Percentiles rank a stretch among this genome's conserved stretches.
These are phyloP conservation scores for Luperina nickerlii DNA, from an alignment of 2,888 invertebrate species.

Conservation along the genomic window DNA sequence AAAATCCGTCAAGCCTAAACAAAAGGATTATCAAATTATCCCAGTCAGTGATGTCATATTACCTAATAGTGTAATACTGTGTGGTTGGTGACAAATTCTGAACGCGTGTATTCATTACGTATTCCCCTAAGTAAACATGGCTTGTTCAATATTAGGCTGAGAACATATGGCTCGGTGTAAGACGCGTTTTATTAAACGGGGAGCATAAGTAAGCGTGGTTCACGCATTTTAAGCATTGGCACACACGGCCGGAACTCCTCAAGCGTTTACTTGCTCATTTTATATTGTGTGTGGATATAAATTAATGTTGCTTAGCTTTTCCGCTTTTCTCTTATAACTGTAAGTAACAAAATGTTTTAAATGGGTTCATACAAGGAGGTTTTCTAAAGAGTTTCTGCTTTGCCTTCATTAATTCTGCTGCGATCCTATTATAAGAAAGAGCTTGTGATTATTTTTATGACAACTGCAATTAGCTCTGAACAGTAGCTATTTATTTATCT, in stretches of 20 bases:
- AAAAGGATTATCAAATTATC: constrained; percentile 36
- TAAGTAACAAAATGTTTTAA: constrained; percentile 21
- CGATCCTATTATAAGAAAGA: not conserved
- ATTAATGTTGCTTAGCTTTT: constrained; percentile 61
- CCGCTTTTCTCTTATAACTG: constrained; percentile 29
- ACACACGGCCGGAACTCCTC: constrained; percentile 58
- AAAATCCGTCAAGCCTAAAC: constrained; percentile 27
- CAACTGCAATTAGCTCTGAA: not conserved
- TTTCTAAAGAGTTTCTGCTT: not conserved
- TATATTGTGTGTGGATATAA: constrained; percentile 60
- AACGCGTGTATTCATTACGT: constrained; percentile 75
- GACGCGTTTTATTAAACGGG: constrained; percentile 79
- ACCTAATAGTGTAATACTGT: constrained; percentile 47
- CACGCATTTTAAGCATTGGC: constrained; percentile 67
- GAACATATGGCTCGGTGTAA: constrained; percentile 76
- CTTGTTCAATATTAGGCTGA: constrained; percentile 77
- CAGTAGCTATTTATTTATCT: not conserved
- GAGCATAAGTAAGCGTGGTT: constrained; percentile 67
- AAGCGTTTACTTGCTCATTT: constrained; percentile 52
- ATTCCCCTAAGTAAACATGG: constrained; percentile 78
- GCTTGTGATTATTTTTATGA: not conserved
- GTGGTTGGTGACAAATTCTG: constrained; percentile 61
- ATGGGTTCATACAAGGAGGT: constrained; percentile 6
- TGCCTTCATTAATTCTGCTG: not conserved
- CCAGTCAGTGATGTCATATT: constrained; percentile 25